Evolutionary conservation across 2,888 invertebrate genomes (phyloP).

Genomic region (Thalpophila matura): DNA sequence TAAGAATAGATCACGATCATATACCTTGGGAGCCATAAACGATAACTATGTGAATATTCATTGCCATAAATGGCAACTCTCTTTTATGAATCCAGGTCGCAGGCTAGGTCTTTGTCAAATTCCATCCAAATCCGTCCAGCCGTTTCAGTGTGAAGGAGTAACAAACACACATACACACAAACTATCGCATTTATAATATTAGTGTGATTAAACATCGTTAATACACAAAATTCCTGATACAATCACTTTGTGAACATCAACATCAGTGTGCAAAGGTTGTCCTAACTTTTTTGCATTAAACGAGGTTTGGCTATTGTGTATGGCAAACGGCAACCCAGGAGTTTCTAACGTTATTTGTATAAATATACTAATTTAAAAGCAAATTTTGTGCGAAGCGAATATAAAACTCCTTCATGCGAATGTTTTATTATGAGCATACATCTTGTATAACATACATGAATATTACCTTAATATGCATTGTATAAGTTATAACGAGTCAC

Average conservation of each 20-base stretch:
- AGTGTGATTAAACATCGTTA: too few relatives aligned
- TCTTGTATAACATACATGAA: conserved; percentile 33
- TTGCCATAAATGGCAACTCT: too few relatives aligned
- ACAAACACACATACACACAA: too few relatives aligned
- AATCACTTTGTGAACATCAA: too few relatives aligned
- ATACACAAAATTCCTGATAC: too few relatives aligned
- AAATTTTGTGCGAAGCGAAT: neutral
- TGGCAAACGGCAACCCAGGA: neutral
- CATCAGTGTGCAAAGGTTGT: too few relatives aligned
- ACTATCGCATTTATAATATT: too few relatives aligned
- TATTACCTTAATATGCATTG: conserved; percentile 36
- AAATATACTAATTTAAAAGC: conserved; percentile 7
- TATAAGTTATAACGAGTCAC: conserved; percentile 70
- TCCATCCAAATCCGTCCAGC: too few relatives aligned
- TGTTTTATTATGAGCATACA: conserved; percentile 18
- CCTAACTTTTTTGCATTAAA: neutral
- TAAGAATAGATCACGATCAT: conserved; percentile 15
- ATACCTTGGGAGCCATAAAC: neutral
- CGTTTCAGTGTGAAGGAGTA: too few relatives aligned
- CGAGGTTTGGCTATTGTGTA: neutral
- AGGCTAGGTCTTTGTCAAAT: too few relatives aligned
- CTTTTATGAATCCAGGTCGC: too few relatives aligned
- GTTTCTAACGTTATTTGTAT: neutral
- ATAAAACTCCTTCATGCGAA: neutral
- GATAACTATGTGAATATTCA: neutral